Conservation (phyloP, 1,140 invertebrate genomes). For the Lethrus apterus region DNA sequence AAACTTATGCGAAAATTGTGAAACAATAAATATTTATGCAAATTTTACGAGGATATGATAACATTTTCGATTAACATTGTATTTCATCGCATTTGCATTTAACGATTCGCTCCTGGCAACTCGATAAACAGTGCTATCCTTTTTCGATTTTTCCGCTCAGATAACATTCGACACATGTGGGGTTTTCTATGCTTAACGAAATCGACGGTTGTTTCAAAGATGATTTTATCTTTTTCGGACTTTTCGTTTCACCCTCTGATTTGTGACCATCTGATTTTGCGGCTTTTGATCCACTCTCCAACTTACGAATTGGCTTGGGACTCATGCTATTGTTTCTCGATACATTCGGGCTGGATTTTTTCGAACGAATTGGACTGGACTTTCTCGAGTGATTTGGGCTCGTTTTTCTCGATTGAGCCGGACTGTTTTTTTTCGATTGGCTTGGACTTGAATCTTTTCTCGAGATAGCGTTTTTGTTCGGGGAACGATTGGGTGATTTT, state of each 20-base stretch:
- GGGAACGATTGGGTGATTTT: conserved; percentile 27
- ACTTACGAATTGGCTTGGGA: conserved; percentile 27
- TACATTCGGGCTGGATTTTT: conserved; percentile 18
- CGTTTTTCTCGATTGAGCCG: conserved; percentile 22
- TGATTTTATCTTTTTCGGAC: conserved; percentile 32
- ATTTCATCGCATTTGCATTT: conserved; percentile 22
- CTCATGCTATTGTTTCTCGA: conserved; percentile 22
- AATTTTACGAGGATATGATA: conserved; percentile 42
- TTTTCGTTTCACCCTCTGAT: conserved; percentile 18
- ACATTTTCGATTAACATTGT: conserved; percentile 17
- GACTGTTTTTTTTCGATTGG: conserved; percentile 20
- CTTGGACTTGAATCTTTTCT: conserved; percentile 23
- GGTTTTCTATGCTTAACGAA: conserved; percentile 47
- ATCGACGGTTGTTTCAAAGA: conserved; percentile 41
- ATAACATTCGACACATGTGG: conserved; percentile 59
- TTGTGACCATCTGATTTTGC: conserved; percentile 14
- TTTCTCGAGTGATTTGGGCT: conserved; percentile 28
- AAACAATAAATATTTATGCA: too few species aligned
- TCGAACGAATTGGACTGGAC: conserved; percentile 17
- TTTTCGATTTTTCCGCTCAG: conserved; percentile 50
- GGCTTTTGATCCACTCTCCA: conserved; percentile 9
- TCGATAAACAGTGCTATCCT: conserved; percentile 40
- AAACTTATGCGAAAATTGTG: too few species aligned
- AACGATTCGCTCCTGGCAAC: conserved; percentile 16
- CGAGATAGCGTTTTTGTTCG: conserved; percentile 19